phyloP scores from a whole-genome alignment of 2,888 invertebrate genomes.

The Pristionchus arcanus region DNA sequence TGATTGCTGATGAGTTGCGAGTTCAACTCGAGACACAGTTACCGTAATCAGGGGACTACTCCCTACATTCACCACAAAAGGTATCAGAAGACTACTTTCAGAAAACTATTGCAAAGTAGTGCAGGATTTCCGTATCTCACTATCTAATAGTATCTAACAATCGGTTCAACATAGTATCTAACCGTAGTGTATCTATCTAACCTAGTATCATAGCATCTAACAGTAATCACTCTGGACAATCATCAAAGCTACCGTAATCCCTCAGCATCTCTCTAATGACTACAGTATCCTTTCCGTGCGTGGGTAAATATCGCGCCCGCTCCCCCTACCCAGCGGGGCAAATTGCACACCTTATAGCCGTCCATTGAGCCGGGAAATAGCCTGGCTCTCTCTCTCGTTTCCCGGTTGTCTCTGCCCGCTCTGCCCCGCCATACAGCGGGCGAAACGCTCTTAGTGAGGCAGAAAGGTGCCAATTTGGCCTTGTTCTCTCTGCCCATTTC shows the following conservation, averaged over 20 bases:
- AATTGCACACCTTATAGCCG: constrained; percentile 22
- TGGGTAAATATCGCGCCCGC: not conserved
- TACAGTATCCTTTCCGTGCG: not conserved
- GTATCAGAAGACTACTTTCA: too few relatives aligned
- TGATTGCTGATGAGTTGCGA: not conserved
- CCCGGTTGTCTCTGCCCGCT: not conserved
- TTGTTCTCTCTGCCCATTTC: constrained; percentile 29
- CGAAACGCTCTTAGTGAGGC: not conserved
- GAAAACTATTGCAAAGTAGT: too few relatives aligned
- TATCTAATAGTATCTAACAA: too few relatives aligned
- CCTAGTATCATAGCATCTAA: too few relatives aligned
- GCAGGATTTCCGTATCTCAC: too few relatives aligned
- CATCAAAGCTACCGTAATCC: not conserved
- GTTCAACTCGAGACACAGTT: not conserved
- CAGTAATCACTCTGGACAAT: not conserved
- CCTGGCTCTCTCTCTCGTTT: not conserved
- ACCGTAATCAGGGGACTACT: not conserved
- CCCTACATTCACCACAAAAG: too few relatives aligned
- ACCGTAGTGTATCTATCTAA: too few relatives aligned
- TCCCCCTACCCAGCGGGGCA: not conserved
- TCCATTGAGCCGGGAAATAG: not conserved
- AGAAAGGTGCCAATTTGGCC: constrained; percentile 40
- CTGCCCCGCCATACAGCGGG: not conserved
- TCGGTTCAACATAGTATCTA: too few relatives aligned
- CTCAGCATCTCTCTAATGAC: not conserved